Evolutionary conservation across 2,113 vertebrate species (phyloP), one percentile per base, ranked within the genome.

Genomic region (Gorilla gorilla): DNA sequence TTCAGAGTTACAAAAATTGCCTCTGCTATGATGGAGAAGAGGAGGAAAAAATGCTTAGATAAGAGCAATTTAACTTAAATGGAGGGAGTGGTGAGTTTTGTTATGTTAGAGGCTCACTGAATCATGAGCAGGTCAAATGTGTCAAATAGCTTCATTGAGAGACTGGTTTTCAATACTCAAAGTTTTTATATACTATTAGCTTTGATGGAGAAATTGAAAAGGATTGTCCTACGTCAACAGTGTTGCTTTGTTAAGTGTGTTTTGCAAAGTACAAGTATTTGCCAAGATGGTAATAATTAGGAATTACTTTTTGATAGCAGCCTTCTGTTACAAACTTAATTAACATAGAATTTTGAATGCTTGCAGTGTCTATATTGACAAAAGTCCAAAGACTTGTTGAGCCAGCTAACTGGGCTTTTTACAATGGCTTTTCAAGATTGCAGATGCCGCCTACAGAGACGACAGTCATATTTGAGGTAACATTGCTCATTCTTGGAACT

Each of bases 401-500:
- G 50, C 13, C 68, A 82, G 59, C 40, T 50, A 79, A 66, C 43
- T 50, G 48, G 50, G 90, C 38, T 66, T 84, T 84, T 20, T 8
- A 94, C 18, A 55, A 98, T 97, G 97, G 43, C 85, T n/a, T 79
- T 50, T 73, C 81, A 97, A 79, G 93, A 95, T 11, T 82, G 84
- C 30, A 96, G 93, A 97, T 86, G 68, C 18, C 73, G 73, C 32
- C 89, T 84, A 10, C 8, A 83, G 52, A 84, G 93, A 55, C 78
- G 27, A 32, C 25, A 0, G 70, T 83, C 82, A 9, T 61, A 75
- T 35, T 43, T 95, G 81, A 98, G 97, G 97, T 97, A 97, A 97
- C n/a, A 27, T 18, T 85, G 45, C 8, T 84, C 30, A 38, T 91
- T 55, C 40, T 85, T 82, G 61, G 30, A 86, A 68, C 6, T 66